Evolutionary conservation across 2,888 invertebrate genomes (phyloP), one percentile per base, ranked within the genome.

Genomic region (Lasioglossum morio): DNA sequence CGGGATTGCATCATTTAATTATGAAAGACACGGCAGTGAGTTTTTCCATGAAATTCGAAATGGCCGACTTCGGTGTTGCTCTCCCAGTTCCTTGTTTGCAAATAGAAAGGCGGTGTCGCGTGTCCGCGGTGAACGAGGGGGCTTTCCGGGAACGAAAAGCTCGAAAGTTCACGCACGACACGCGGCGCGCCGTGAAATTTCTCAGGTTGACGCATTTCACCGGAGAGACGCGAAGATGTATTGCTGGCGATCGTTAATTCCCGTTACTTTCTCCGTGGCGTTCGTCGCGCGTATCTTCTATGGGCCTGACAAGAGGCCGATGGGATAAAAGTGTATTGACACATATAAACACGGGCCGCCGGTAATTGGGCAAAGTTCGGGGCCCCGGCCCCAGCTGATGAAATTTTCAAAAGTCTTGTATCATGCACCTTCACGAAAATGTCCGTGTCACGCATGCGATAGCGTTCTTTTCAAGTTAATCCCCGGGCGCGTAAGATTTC

Each of bases 231-330:
- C 60, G 72, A 72, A 40, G 73, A 75, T 66, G 48, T 27, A 43
- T 34, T 37, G 34, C 72, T 46, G 37, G 34, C 30, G 30, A 72
- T 19, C 43, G 57, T 77, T 43, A 63, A 79, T 81, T 63, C 63
- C 84, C 79, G 75, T 77, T 81, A 84, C 90, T 90, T 90, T 90
- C 90, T 90, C 90, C 89, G 82, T 69, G 72, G 72, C 79, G 81
- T 88, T 79, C 12, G 75, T 48, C 19, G 19, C 16, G 48, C 73
- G 72, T 63, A 86, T 81, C 30, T 19, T 85, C 85, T 84, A 74
- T 86, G 70, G 74, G 23, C 34, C 53, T 7, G 63, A 14, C 7
- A 7, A 57, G 72, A 30, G 19, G 46, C 27, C 73, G 57, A 70
- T 16, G 7, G 66, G 74, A 27, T 74, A 27, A 70, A 76, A 57